Evolutionary conservation across 2,888 invertebrate species (phyloP).

Genomic region (Melanotus villosus): DNA sequence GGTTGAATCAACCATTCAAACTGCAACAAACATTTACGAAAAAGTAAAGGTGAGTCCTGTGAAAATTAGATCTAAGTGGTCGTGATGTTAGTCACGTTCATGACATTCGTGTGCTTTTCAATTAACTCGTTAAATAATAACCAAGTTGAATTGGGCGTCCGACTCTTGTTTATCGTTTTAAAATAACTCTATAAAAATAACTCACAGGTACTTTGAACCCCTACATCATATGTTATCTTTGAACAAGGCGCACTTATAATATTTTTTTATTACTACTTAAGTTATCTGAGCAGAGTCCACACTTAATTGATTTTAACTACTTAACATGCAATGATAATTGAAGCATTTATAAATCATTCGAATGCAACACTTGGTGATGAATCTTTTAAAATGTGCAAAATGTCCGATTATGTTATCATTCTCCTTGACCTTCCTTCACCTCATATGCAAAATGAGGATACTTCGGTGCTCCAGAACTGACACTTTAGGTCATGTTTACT

Average conservation of each 20-base stretch:
- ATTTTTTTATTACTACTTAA: too few species aligned
- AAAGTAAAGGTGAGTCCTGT: constrained; percentile 73
- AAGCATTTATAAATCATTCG: too few species aligned
- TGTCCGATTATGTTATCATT: neutral
- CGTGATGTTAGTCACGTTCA: neutral
- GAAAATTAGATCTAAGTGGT: too few species aligned
- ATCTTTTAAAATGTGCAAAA: too few species aligned
- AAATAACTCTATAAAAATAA: constrained; percentile 6
- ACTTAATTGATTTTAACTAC: too few species aligned
- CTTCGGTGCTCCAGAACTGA: too few species aligned
- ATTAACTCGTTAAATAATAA: too few species aligned
- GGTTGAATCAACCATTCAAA: constrained; percentile 72
- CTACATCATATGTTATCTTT: constrained; percentile 1
- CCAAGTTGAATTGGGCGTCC: neutral
- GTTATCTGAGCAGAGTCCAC: neutral
- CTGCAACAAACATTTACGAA: constrained; percentile 72
- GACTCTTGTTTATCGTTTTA: constrained; percentile 2
- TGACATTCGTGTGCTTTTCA: too few species aligned
- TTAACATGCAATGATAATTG: too few species aligned
- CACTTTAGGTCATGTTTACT: too few species aligned
- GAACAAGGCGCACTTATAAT: neutral
- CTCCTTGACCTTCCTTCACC: neutral
- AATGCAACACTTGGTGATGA: neutral
- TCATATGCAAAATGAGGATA: too few species aligned
- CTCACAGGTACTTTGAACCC: constrained; percentile 16